These are phyloP conservation scores for Sebastes ruberrimus DNA, from an alignment of 2,797 vertebrate species.

Conservation along the genomic window DNA sequence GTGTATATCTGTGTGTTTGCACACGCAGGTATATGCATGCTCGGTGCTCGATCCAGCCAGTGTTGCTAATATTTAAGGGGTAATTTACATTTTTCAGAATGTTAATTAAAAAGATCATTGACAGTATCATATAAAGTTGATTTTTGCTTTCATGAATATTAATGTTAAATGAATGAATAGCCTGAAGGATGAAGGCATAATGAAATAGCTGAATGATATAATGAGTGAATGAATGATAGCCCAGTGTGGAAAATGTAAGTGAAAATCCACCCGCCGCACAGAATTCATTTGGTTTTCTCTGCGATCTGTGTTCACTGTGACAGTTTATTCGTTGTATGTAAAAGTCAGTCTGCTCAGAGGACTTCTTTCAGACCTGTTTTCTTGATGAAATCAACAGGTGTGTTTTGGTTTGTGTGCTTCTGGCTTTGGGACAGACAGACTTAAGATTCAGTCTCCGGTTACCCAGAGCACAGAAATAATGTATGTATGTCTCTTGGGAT, in stretches of 20 bases:
- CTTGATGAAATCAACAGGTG: neutral
- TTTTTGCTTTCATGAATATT: slow-evolving; percentile 57
- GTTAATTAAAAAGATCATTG: slow-evolving; percentile 56
- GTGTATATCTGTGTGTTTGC: neutral
- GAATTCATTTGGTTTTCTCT: neutral
- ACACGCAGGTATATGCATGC: neutral
- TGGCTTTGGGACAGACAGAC: neutral
- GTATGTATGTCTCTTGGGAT: neutral
- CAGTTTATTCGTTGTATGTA: neutral
- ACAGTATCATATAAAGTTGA: slow-evolving; percentile 33
- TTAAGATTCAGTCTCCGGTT: neutral
- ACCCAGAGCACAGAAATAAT: neutral
- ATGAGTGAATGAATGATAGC: slow-evolving; percentile 46
- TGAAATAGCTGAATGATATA: slow-evolving; percentile 39
- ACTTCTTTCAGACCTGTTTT: neutral
- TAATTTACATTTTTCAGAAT: slow-evolving; percentile 36
- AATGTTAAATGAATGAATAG: slow-evolving; percentile 48
- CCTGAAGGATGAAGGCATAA: slow-evolving; percentile 44
- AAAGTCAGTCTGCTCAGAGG: neutral
- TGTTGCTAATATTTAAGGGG: slow-evolving; percentile 9
- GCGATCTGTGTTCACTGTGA: neutral
- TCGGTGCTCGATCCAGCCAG: neutral
- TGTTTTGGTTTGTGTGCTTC: neutral
- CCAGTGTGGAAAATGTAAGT: slow-evolving; percentile 15
- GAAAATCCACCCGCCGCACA: slow-evolving; percentile 1